These are phyloP conservation scores for Remorina albescens DNA, from an alignment of 2,797 vertebrate genomes.

Conservation along the genomic window DNA sequence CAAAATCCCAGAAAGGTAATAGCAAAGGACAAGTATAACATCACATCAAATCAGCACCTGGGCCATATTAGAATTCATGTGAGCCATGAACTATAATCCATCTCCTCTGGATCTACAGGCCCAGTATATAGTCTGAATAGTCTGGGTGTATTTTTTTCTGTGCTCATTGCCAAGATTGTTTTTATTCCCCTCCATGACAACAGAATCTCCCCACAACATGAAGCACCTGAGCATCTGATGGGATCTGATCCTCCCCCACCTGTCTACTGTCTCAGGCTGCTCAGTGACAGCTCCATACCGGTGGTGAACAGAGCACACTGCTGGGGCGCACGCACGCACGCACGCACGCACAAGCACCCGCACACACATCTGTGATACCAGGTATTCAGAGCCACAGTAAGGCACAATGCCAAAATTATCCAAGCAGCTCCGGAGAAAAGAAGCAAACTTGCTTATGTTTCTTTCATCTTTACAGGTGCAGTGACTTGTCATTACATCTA, in stretches of 20 bases:
- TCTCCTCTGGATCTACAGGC: conserved; percentile 19
- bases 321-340: conserved; percentile 32
- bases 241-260: conserved; percentile 64
- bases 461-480: neutral
- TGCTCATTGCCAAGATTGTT: conserved; percentile 14
- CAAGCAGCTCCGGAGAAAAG: conserved; percentile 11
- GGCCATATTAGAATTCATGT: conserved; percentile 2
- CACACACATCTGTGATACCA: conserved; percentile 23
- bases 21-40: neutral
- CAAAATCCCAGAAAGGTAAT: neutral
- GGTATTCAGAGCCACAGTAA: conserved; percentile 9
- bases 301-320: conserved; percentile 36
- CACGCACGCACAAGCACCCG: conserved; percentile 27
- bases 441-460: neutral
- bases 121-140: neutral
- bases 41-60: conserved; percentile 3
- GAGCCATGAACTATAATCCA: neutral
- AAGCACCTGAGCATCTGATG: conserved; percentile 68
- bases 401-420: conserved; percentile 21
- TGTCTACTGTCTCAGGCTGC: conserved; percentile 61
- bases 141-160: conserved; percentile 1
- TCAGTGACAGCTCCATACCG: conserved; percentile 65
- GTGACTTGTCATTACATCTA: conserved; percentile 1
- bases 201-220: conserved; percentile 14
- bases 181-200: conserved; percentile 10